phyloP scores from a whole-genome alignment of 1,140 invertebrate genomes.

The Papilio xuthus region DNA sequence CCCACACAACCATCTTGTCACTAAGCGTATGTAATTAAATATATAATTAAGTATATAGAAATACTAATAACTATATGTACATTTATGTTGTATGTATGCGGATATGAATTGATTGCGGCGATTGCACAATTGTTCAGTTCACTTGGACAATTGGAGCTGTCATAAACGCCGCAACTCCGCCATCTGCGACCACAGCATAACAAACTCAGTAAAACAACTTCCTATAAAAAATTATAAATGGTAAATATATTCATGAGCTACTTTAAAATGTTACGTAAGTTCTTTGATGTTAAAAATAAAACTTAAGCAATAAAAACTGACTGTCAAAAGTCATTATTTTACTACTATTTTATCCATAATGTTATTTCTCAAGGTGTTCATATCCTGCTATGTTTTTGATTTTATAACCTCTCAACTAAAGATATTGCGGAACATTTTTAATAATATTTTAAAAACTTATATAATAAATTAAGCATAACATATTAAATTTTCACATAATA shows the following conservation, averaged over 20 bases:
- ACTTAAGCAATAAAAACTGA: too few relatives aligned
- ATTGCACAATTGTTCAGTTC: slow-evolving; percentile 33
- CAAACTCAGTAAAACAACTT: neutral
- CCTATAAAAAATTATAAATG: neutral
- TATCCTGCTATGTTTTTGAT: neutral
- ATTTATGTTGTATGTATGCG: slow-evolving; percentile 15
- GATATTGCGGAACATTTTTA: neutral
- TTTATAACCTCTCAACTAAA: neutral
- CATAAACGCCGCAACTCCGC: neutral
- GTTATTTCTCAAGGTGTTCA: too few relatives aligned
- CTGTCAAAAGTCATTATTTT: too few relatives aligned
- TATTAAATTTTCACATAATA: neutral
- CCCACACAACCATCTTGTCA: neutral
- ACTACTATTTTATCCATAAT: too few relatives aligned
- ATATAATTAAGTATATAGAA: neutral
- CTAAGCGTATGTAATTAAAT: neutral
- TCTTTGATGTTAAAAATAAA: too few relatives aligned
- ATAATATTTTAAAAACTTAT: neutral
- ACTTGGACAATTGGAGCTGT: slow-evolving; percentile 21
- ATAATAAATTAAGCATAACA: neutral
- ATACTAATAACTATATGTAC: neutral
- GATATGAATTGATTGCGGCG: slow-evolving; percentile 27
- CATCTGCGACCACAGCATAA: slow-evolving; percentile 4
- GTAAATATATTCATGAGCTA: too few relatives aligned
- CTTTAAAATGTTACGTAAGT: too few relatives aligned